Percentiles rank a stretch among this genome's conserved stretches.
These are phyloP conservation scores for Hofmannophila pseudospretella DNA, from an alignment of 2,888 invertebrate genomes.

Conservation along the genomic window DNA sequence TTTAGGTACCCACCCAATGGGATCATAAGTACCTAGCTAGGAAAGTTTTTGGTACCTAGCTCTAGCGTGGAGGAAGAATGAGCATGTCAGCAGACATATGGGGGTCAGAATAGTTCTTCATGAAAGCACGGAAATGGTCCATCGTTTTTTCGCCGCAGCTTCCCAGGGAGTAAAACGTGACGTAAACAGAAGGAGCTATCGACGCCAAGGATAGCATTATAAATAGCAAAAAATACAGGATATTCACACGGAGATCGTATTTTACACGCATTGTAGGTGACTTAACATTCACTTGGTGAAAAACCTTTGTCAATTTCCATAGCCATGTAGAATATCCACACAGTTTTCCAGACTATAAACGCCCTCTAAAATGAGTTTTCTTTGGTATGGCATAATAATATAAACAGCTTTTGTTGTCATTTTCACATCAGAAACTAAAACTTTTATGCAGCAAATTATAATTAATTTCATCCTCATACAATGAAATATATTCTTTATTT, in stretches of 20 bases:
- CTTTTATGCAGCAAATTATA: too few species aligned
- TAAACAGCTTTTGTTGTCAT: too few species aligned
- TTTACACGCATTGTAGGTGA: neutral
- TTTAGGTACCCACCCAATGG: too few species aligned
- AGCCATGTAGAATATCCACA: constrained; percentile 26
- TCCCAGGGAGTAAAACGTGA: constrained; percentile 35
- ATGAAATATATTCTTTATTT: too few species aligned
- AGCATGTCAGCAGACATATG: constrained; percentile 16
- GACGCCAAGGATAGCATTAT: constrained; percentile 38
- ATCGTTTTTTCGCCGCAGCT: constrained; percentile 46
- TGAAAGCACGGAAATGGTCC: constrained; percentile 33
- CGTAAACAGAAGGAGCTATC: constrained; percentile 46
- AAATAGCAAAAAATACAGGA: constrained; percentile 35
- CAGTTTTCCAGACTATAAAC: too few species aligned
- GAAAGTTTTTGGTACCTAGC: too few species aligned
- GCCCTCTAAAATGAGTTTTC: too few species aligned
- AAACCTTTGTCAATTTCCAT: constrained; percentile 4
- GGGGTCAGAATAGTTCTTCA: constrained; percentile 18
- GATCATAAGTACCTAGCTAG: too few species aligned
- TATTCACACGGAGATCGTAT: constrained; percentile 16
- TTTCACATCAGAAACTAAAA: too few species aligned
- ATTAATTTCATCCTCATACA: too few species aligned
- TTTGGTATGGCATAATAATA: too few species aligned
- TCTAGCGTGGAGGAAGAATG: constrained; percentile 13
- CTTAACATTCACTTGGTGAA: neutral